These are phyloP conservation scores for Zophobas atratus DNA, from an alignment of 1,140 invertebrate genomes.

Conservation along the genomic window DNA sequence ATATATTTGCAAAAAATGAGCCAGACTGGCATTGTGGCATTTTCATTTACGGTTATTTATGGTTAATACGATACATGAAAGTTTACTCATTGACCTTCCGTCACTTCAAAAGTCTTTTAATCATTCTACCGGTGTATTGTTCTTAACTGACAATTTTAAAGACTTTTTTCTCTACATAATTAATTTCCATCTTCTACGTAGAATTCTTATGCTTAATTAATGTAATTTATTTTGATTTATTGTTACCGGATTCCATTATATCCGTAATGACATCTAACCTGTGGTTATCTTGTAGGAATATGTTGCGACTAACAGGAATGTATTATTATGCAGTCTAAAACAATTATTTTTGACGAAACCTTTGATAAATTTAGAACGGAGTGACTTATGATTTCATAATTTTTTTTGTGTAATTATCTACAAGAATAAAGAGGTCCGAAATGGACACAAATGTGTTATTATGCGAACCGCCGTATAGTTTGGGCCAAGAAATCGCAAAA, in stretches of 20 bases:
- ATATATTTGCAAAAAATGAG: slow-evolving; percentile 29
- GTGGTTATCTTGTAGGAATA: slow-evolving; percentile 12
- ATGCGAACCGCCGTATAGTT: too few relatives aligned
- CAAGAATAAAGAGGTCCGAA: too few relatives aligned
- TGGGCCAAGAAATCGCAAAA: too few relatives aligned
- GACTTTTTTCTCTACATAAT: background rate
- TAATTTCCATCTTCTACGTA: slow-evolving; percentile 6
- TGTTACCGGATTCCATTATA: slow-evolving; percentile 10
- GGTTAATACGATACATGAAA: too few relatives aligned
- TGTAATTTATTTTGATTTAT: slow-evolving; percentile 33
- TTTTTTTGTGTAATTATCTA: too few relatives aligned
- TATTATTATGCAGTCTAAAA: slow-evolving; percentile 17
- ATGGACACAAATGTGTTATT: too few relatives aligned
- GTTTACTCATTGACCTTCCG: too few relatives aligned
- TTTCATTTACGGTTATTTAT: background rate
- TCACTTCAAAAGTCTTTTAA: too few relatives aligned
- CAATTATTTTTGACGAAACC: background rate
- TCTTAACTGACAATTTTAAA: too few relatives aligned
- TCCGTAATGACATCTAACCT: slow-evolving; percentile 15
- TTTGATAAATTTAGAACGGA: background rate
- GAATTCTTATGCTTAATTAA: background rate
- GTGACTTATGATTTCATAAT: too few relatives aligned
- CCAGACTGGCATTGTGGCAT: background rate
- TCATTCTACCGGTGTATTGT: too few relatives aligned
- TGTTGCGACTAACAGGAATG: slow-evolving; percentile 7